A percentile compares a stretch with the other conserved stretches of the same genome.
Conservation (phyloP, 2,888 invertebrate species). For the Acanthosoma haemorrhoidale region DNA sequence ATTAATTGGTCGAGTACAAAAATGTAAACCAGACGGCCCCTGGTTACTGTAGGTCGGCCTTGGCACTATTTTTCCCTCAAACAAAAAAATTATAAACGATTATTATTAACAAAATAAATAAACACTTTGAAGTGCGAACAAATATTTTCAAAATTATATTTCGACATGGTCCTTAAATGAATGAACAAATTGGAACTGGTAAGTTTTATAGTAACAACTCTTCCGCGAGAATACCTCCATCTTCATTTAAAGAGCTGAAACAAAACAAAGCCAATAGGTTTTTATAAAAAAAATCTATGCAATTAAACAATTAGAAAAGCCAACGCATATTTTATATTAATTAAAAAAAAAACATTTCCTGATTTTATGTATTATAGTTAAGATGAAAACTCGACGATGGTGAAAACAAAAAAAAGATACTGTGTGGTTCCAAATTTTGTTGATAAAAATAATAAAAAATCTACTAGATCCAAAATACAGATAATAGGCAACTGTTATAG, state of each 20-base stretch:
- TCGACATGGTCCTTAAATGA: too few relatives aligned
- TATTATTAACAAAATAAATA: neutral
- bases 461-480: neutral
- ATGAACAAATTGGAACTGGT: neutral
- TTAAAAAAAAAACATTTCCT: too few relatives aligned
- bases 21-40: too few relatives aligned
- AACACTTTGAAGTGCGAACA: neutral
- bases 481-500: neutral
- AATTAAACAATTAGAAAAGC: neutral
- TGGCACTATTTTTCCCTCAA: neutral
- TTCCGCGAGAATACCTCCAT: neutral
- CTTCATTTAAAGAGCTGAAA: neutral
- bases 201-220: neutral
- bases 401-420: constrained; percentile 41
- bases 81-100: neutral
- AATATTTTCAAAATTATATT: too few relatives aligned
- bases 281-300: neutral
- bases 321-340: too few relatives aligned
- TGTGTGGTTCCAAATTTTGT: neutral
- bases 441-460: neutral
- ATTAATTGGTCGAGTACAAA: too few relatives aligned
- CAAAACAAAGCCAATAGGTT: neutral
- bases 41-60: too few relatives aligned
- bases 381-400: constrained; percentile 30
- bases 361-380: too few relatives aligned